Conservation (phyloP, 2,113 vertebrate genomes). For the Lichenostomus cassidix region DNA sequence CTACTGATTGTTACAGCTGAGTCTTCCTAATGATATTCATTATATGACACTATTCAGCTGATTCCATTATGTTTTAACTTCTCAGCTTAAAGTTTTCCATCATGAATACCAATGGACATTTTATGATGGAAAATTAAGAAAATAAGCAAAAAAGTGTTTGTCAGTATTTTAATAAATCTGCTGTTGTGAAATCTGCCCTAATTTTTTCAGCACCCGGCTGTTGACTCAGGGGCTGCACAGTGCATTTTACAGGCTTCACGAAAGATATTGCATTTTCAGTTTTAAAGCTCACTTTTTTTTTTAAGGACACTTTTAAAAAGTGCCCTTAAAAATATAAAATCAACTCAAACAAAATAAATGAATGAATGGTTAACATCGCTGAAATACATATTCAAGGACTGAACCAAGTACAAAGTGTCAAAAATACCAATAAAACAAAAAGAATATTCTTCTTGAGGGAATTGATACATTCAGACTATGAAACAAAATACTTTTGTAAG, state of each 20-base stretch:
- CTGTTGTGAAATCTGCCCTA: background rate
- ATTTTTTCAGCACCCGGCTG: background rate
- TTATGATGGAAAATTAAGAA: background rate
- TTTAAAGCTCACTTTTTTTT: background rate
- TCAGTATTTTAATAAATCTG: background rate
- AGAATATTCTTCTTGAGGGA: background rate
- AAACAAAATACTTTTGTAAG: background rate
- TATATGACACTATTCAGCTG: background rate
- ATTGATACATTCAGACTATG: background rate
- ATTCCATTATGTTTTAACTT: background rate
- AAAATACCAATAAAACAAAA: background rate
- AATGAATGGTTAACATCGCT: background rate
- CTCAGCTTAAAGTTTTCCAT: background rate
- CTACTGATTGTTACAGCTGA: background rate
- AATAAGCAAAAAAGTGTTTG: background rate
- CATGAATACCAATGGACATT: background rate
- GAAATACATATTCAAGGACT: background rate
- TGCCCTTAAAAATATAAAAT: background rate
- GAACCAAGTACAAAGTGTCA: background rate
- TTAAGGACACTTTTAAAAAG: background rate
- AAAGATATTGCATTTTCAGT: background rate
- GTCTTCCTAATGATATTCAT: background rate
- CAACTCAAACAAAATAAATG: background rate
- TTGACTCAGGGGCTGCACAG: background rate
- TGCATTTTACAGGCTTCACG: background rate